Base-by-base conservation (phyloP, 2,888 invertebrate species). In the Aporophyla nigra region DNA sequence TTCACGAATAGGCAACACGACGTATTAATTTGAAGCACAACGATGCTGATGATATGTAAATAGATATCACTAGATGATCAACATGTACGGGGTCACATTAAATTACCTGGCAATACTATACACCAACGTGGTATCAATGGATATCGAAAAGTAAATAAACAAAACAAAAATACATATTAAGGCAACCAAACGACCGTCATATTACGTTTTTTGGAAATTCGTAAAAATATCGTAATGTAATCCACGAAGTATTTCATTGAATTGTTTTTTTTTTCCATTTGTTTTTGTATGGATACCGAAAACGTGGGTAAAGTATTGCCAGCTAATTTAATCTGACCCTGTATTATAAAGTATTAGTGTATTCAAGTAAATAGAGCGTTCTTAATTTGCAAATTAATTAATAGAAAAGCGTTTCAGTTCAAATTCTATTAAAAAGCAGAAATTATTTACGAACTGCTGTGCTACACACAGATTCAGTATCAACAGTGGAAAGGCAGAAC, bases 41-140 rank as follows among this genome's bases (percentile, higher is more conserved):
- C 95, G 95, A 95, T 93, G 94, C 93, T 84, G 93, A 95, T 96
- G 96, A 96, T 96, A 96, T 96, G 96, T 96, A 82, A 90, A 92
- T 91, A 93, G 92, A 92, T 94, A 95, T 92, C 90, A 93, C 91
- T 92, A 92, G 84, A 92, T 89, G 90, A 91, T 86, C 86, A 89
- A 91, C 89, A 78, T 85, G 21, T 9, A 66, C 16, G 16, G 24
- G 16, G 2, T 46, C 43, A 43, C 9, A 43, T 43, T 43, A 46
- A 46, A 46, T 46, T 1, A 46, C 10, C 43, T 46, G 43, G 43
- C 43, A 2, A 46, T 46, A 46, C 43, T 46, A 10, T 46, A 46
- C 1, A 33, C 43, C 43, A 9, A 46, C 43, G 43, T 1, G 43
- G n/a, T n/a, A n/a, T 46, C 1, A 2, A 46, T 2, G 10, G 43